Conservation (phyloP, 1,140 invertebrate genomes). For the Drosophila micromelanica region DNA sequence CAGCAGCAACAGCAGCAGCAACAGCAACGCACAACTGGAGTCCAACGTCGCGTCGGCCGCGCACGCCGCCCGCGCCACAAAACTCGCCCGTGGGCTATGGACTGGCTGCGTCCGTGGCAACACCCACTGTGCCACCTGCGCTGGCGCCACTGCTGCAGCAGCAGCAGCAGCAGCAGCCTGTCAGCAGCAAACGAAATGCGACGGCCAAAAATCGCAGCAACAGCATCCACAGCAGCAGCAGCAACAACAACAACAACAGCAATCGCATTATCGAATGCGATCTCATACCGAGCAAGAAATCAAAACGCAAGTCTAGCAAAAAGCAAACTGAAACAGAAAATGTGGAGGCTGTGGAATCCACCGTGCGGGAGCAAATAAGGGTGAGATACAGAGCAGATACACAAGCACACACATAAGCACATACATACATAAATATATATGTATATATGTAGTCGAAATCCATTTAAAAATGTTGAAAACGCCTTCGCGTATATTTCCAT, state of each 20-base stretch:
- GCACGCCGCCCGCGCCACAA: conserved; percentile 73
- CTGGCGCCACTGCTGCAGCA: conserved; percentile 62
- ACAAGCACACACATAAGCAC: background rate
- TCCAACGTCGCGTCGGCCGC: conserved; percentile 57
- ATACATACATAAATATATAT: background rate
- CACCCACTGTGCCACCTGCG: conserved; percentile 49
- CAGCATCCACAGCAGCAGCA: conserved; percentile 24
- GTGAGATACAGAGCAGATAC: conserved; percentile 32
- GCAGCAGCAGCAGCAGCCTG: conserved; percentile 37
- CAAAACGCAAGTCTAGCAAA: conserved; percentile 66
- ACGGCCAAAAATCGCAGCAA: conserved; percentile 37
- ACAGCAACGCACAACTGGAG: conserved; percentile 55
- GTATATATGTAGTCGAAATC: background rate
- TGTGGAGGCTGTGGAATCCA: conserved; percentile 49
- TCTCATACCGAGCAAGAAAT: conserved; percentile 81
- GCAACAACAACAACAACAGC: conserved; percentile 43
- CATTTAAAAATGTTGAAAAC: background rate
- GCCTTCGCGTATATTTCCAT: no score
- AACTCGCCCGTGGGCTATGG: conserved; percentile 75
- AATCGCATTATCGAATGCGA: conserved; percentile 78
- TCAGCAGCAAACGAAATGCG: conserved; percentile 35
- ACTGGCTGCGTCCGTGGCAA: conserved; percentile 19
- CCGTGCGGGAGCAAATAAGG: conserved; percentile 68
- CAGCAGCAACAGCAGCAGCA: conserved; percentile 25
- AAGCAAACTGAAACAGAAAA: conserved; percentile 44